Percentiles rank a stretch among this genome's conserved stretches.
Evolutionary conservation across 2,888 invertebrate genomes (phyloP).

Genomic region (Drosophila formosana): DNA sequence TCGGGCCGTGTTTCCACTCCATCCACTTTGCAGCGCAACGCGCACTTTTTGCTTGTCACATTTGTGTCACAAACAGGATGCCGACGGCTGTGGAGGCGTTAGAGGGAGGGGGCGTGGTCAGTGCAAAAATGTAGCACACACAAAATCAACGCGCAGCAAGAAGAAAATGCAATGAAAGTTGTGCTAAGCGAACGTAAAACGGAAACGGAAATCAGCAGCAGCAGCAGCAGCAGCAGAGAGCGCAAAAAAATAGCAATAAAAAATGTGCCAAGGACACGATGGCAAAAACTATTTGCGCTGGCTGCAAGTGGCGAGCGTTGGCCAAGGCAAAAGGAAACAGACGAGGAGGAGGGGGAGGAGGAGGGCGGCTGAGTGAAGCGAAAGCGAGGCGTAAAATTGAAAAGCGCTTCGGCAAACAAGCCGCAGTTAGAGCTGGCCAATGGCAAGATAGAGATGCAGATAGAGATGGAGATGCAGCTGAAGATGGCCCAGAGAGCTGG

Average conservation of each 20-base stretch:
- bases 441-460: neutral
- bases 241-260: conserved; percentile 39
- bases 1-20: conserved; percentile 64
- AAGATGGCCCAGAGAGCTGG: conserved; percentile 7
- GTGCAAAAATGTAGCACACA: conserved; percentile 65
- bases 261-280: conserved; percentile 82
- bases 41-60: conserved; percentile 82
- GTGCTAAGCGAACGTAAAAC: conserved; percentile 75
- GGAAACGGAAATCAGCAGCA: conserved; percentile 82
- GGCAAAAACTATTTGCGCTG: conserved; percentile 72
- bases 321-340: conserved; percentile 18
- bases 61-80: conserved; percentile 83
- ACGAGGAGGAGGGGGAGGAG: conserved; percentile 1
- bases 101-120: conserved; percentile 46
- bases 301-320: conserved; percentile 31
- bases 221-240: conserved; percentile 59
- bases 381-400: conserved; percentile 75
- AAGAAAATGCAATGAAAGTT: conserved; percentile 79
- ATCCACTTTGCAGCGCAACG: conserved; percentile 71
- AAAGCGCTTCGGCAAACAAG: conserved; percentile 73
- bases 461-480: conserved; percentile 1
- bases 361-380: conserved; percentile 60
- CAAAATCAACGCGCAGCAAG: conserved; percentile 71
- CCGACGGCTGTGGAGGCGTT: conserved; percentile 33
- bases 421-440: conserved; percentile 15